A percentile compares a stretch with the other conserved stretches of the same genome.
These are phyloP conservation scores for Apogon hyalosoma DNA, from an alignment of 2,797 vertebrate species.

Conservation along the genomic window DNA sequence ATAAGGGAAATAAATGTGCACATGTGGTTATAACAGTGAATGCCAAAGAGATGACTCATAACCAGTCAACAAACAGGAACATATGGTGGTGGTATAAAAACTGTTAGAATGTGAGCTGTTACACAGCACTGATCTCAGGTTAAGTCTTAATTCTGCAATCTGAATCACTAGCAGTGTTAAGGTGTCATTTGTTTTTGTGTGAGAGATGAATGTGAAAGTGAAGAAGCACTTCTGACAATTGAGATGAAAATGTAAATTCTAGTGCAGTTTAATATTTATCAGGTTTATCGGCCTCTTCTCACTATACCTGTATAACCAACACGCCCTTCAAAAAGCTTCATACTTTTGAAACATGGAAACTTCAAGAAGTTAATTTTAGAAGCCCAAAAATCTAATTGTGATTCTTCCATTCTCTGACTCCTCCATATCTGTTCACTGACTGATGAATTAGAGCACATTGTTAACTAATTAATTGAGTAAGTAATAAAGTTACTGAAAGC, in stretches of 20 bases:
- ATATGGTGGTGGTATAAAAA: constrained; percentile 18
- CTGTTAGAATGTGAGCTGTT: constrained; percentile 24
- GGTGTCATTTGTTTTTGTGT: constrained; percentile 1
- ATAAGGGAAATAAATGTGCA: constrained; percentile 34
- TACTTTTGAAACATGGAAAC: not conserved
- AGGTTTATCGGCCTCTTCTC: not conserved
- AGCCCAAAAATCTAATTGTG: too few relatives aligned
- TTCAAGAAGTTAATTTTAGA: too few relatives aligned
- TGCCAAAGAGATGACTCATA: constrained; percentile 40
- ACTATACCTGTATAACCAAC: too few relatives aligned
- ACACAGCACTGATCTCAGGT: constrained; percentile 14
- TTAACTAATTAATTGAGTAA: too few relatives aligned
- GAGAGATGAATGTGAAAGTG: constrained; percentile 1
- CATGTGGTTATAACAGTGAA: constrained; percentile 21
- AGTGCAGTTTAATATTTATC: not conserved
- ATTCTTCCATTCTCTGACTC: too few relatives aligned
- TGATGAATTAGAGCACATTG: too few relatives aligned
- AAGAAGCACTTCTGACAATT: not conserved
- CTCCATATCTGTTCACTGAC: too few relatives aligned
- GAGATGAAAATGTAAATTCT: not conserved
- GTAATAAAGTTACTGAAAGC: not conserved
- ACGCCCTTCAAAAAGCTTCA: too few relatives aligned
- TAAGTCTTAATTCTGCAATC: constrained; percentile 7
- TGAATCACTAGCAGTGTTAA: constrained; percentile 23
- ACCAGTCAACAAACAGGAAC: constrained; percentile 15